These are phyloP conservation scores for Neostethus bicornis DNA, from an alignment of 2,797 vertebrate genomes.

Conservation along the genomic window DNA sequence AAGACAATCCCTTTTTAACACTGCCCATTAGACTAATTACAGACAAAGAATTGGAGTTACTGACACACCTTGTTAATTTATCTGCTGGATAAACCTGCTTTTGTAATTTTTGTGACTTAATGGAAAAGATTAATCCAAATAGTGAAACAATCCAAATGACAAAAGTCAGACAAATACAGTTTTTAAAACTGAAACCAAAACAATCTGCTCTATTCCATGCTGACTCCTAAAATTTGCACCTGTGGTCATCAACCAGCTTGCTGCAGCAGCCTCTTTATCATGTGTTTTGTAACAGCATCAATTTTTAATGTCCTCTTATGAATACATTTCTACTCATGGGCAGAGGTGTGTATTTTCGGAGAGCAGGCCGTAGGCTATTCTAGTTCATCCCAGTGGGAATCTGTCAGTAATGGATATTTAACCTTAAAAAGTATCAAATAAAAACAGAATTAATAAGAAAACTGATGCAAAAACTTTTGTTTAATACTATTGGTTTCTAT, in stretches of 20 bases:
- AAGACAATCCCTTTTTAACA: constrained; percentile 26
- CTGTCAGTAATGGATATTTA: constrained; percentile 36
- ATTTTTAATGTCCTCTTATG: constrained; percentile 61
- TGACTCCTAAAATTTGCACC: constrained; percentile 41
- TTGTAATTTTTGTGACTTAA: neutral
- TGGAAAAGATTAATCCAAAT: too few relatives aligned
- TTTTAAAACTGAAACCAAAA: constrained; percentile 11
- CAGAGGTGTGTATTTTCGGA: constrained; percentile 48
- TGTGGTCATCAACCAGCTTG: constrained; percentile 41
- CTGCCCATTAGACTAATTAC: constrained; percentile 22
- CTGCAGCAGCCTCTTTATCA: constrained; percentile 56
- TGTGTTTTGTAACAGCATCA: constrained; percentile 59
- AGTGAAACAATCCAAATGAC: neutral
- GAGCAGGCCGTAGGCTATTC: constrained; percentile 41
- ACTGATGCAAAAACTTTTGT: constrained; percentile 16
- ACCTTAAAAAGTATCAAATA: constrained; percentile 32
- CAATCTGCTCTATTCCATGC: constrained; percentile 10
- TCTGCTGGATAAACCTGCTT: constrained; percentile 1
- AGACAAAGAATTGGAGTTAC: constrained; percentile 20
- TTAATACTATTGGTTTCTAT: neutral
- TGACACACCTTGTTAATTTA: neutral
- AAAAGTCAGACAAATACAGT: constrained; percentile 3
- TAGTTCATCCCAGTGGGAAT: constrained; percentile 35
- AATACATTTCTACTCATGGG: constrained; percentile 58
- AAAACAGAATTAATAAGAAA: constrained; percentile 39